Conservation (phyloP, 2,888 invertebrate species). For the Tipula unca region DNA sequence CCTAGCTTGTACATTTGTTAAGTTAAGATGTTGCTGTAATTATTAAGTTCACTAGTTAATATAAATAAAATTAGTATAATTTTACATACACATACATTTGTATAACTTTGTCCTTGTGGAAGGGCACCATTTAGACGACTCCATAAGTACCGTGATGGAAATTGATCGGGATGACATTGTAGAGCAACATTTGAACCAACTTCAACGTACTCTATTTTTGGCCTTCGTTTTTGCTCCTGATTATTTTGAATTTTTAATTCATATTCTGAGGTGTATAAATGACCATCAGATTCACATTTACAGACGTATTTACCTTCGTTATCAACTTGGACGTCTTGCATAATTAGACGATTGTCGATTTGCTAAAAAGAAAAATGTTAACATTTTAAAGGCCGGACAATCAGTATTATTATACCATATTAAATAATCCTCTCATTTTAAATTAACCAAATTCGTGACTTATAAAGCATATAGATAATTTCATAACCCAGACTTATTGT, state of each 20-base stretch:
- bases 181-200: slow-evolving; percentile 54
- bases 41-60: slow-evolving; percentile 26
- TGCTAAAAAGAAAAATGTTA: slow-evolving; percentile 31
- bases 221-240: slow-evolving; percentile 24
- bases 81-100: slow-evolving; percentile 16
- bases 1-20: slow-evolving; percentile 63
- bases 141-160: slow-evolving; percentile 35
- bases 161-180: slow-evolving; percentile 49
- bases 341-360: slow-evolving; percentile 46
- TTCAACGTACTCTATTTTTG: slow-evolving; percentile 38
- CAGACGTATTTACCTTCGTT: slow-evolving; percentile 89
- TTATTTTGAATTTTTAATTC: slow-evolving; percentile 39
- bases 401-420: no score
- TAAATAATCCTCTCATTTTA: no score
- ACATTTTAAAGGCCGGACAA: not conserved
- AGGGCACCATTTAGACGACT: slow-evolving; percentile 39
- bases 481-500: no score
- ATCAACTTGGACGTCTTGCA: slow-evolving; percentile 62
- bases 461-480: no score
- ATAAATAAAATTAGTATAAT: not conserved
- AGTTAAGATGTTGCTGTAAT: slow-evolving; percentile 53
- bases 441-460: no score
- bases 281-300: slow-evolving; percentile 48
- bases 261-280: slow-evolving; percentile 46
- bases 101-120: slow-evolving; percentile 32